A percentile compares a stretch with the other conserved stretches of the same genome.
phyloP scores from a whole-genome alignment of 1,140 invertebrate species.

The Homalodisca vitripennis region DNA sequence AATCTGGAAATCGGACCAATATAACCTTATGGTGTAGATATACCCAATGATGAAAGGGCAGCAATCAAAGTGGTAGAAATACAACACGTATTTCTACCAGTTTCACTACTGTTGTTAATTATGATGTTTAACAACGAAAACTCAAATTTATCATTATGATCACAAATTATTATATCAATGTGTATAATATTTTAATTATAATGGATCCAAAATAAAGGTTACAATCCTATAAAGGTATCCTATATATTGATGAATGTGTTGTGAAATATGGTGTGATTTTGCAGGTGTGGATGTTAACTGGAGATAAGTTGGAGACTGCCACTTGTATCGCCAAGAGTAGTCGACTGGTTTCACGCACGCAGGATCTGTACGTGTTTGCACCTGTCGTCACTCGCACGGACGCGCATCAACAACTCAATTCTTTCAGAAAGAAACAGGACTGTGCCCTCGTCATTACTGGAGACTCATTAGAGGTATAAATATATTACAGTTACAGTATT shows the following conservation, averaged over 20 bases:
- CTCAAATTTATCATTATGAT: background rate
- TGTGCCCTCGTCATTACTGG: conserved; percentile 90
- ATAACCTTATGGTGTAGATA: too few relatives aligned
- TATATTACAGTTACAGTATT: too few relatives aligned
- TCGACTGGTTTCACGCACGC: conserved; percentile 70
- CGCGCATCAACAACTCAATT: conserved; percentile 90
- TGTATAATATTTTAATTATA: background rate
- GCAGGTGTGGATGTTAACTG: conserved; percentile 98
- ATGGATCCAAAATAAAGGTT: background rate
- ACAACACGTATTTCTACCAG: too few relatives aligned
- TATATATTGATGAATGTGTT: background rate
- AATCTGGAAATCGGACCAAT: too few relatives aligned
- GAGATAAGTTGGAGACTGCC: conserved; percentile 98
- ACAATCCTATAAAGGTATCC: background rate
- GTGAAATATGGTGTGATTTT: too few relatives aligned
- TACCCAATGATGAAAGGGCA: too few relatives aligned
- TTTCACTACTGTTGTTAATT: too few relatives aligned
- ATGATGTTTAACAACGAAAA: too few relatives aligned
- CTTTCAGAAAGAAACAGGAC: conserved; percentile 83
- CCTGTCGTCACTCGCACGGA: conserved; percentile 76
- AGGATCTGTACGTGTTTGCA: conserved; percentile 74
- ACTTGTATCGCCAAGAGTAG: conserved; percentile 98
- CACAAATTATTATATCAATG: background rate
- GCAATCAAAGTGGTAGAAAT: too few relatives aligned
- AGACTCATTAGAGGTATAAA: conserved; percentile 81